phyloP scores from a whole-genome alignment of 2,797 vertebrate genomes.

The Ceyx erithaca region DNA sequence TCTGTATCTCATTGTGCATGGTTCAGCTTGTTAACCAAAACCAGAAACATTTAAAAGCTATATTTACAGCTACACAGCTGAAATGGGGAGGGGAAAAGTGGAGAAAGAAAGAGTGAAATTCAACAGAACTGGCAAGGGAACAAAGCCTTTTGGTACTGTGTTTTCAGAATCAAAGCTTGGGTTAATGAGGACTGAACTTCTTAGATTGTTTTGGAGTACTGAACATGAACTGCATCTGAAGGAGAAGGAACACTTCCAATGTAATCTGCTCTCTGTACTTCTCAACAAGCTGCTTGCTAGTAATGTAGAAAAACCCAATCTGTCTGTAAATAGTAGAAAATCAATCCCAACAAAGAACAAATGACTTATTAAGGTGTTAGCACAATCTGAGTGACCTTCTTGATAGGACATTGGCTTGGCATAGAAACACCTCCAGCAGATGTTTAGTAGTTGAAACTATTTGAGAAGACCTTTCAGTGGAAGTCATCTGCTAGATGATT shows the following conservation, averaged over 20 bases:
- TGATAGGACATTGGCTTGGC: slow-evolving; percentile 16
- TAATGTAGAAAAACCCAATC: slow-evolving; percentile 18
- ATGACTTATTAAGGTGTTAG: slow-evolving; percentile 52
- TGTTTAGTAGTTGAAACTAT: slow-evolving; percentile 11
- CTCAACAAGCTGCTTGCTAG: slow-evolving; percentile 39
- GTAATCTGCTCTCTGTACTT: slow-evolving; percentile 39
- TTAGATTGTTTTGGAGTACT: slow-evolving; percentile 19
- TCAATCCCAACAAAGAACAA: background rate
- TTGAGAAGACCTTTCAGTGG: background rate
- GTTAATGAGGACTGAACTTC: slow-evolving; percentile 21
- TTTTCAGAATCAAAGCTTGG: background rate
- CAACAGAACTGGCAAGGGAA: slow-evolving; percentile 11
- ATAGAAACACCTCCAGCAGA: slow-evolving; percentile 13
- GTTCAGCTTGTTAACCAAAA: background rate
- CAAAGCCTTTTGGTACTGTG: slow-evolving; percentile 35
- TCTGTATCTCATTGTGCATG: background rate
- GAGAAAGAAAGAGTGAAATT: background rate
- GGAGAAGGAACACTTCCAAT: slow-evolving; percentile 39
- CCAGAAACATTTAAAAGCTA: background rate
- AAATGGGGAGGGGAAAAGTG: background rate
- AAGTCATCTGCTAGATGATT: background rate
- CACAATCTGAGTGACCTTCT: slow-evolving; percentile 33
- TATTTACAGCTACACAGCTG: background rate
- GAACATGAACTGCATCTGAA: slow-evolving; percentile 22
- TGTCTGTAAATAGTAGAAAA: slow-evolving; percentile 18